Evolutionary conservation across 2,113 vertebrate species (phyloP), one percentile per base, ranked within the genome.

Genomic region (Marcusenius ussheri): DNA sequence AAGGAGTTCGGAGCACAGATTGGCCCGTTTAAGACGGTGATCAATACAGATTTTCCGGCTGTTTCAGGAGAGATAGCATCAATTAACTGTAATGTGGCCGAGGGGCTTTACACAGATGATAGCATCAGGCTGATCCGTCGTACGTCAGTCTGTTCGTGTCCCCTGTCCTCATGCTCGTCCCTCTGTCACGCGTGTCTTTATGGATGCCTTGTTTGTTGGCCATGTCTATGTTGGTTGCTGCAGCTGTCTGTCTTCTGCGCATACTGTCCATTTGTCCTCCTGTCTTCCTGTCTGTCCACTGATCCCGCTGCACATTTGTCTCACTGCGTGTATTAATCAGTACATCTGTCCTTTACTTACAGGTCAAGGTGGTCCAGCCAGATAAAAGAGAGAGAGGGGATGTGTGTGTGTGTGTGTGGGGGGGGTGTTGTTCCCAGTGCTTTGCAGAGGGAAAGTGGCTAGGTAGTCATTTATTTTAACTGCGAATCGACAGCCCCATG

Each of bases 1-100:
- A 87, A 87, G 50, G 50, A 49, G 50, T 53, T 31, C 17, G 24
- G 50, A 51, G 49, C 47, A 3, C 83, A 47, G 83, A 86, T 86
- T 27, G 85, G 49, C 85, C 47, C n/a, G n/a, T 31, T 53, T 87
- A 87, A 87, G 50, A 53, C 19, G 17, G 47, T 87, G 85, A 87
- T 87, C 50, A 87, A 87, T 87, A 87, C 49, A 87, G 50, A 51
- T 87, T 87, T 87, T 19, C 85, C 17, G 27, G 49, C 13, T 35
- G 47, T 53, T 53, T 49, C n/a, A 11, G 19, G 50, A 50, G 85
- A 87, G 85, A 87, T 51, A 35, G 47, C 85, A 87, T 53, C 85
- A 51, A 53, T 87, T 53, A 87, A 51, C 49, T 56, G 50, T 24
- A 87, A 87, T 42, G 50, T 53, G 85, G 85, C 31, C 13, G 11